Conservation (phyloP, 2,888 invertebrate genomes). For the Nebria salina region DNA sequence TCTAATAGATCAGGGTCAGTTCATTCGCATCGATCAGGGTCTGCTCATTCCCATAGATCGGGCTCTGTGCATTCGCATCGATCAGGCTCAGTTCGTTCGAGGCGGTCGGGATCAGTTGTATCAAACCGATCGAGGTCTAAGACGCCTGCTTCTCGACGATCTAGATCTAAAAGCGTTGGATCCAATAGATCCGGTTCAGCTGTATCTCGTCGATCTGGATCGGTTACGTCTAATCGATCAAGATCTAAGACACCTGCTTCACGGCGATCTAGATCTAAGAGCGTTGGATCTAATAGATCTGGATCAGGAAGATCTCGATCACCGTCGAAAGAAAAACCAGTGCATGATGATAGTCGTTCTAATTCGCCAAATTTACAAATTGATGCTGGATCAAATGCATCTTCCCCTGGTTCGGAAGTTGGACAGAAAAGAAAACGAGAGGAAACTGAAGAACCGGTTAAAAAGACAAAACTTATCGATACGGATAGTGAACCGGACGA, state of each 20-base stretch:
- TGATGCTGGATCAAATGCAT: slow-evolving; percentile 60
- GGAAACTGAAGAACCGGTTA: slow-evolving; percentile 52
- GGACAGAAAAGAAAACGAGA: slow-evolving; percentile 60
- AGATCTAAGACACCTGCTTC: slow-evolving; percentile 56
- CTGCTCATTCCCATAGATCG: slow-evolving; percentile 47
- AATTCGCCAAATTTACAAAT: slow-evolving; percentile 66
- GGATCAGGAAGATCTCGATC: slow-evolving; percentile 53
- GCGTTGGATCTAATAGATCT: slow-evolving; percentile 51
- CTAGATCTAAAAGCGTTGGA: slow-evolving; percentile 56
- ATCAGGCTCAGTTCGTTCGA: slow-evolving; percentile 51
- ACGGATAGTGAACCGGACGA: slow-evolving; percentile 74
- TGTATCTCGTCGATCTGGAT: slow-evolving; percentile 52
- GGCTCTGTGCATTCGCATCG: slow-evolving; percentile 51
- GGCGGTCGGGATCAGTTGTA: slow-evolving; percentile 49
- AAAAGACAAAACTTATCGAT: slow-evolving; percentile 65
- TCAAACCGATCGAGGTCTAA: slow-evolving; percentile 53
- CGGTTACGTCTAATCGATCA: slow-evolving; percentile 48
- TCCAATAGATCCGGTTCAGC: slow-evolving; percentile 49
- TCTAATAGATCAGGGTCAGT: slow-evolving; percentile 50
- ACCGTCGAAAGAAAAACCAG: slow-evolving; percentile 48
- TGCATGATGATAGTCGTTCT: slow-evolving; percentile 54
- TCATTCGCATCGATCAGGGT: slow-evolving; percentile 51
- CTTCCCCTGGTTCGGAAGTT: slow-evolving; percentile 57
- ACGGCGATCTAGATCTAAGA: slow-evolving; percentile 50
- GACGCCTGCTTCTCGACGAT: slow-evolving; percentile 48